Evolutionary conservation across 2,797 vertebrate species (phyloP).

Genomic region (Pristis pectinata): DNA sequence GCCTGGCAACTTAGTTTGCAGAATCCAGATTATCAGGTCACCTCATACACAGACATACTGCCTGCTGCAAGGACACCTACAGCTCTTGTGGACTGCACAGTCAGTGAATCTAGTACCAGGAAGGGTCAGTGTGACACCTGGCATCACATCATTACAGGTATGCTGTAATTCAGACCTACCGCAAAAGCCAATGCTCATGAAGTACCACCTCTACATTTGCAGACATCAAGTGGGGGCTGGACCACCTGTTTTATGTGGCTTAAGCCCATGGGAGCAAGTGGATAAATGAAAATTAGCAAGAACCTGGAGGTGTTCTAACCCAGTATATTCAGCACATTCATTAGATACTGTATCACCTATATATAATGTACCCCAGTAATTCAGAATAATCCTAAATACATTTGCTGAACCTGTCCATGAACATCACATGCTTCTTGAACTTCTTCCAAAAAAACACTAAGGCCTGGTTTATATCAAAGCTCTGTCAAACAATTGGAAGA

Average conservation of each 20-base stretch:
- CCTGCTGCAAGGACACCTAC: neutral
- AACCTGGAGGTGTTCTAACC: neutral
- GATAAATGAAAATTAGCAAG: neutral
- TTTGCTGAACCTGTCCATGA: neutral
- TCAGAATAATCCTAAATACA: neutral
- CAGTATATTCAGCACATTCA: neutral
- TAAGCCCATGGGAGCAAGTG: too few relatives aligned
- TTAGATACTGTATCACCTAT: neutral
- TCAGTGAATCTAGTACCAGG: neutral
- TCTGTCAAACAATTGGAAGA: neutral
- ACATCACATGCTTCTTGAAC: constrained; percentile 10
- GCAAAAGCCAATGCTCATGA: neutral
- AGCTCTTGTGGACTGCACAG: neutral
- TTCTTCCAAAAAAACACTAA: constrained; percentile 31
- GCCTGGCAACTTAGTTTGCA: too few relatives aligned
- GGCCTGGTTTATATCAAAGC: neutral
- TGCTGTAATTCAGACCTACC: neutral
- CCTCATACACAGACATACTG: neutral
- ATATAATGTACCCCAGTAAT: neutral
- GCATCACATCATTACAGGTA: neutral
- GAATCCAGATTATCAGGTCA: neutral
- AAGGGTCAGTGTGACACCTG: neutral
- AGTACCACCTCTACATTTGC: neutral
- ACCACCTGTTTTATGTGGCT: too few relatives aligned
- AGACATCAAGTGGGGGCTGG: neutral